Evolutionary conservation across 2,113 vertebrate species (phyloP).

Genomic region (Andinoacara biseriatus): DNA sequence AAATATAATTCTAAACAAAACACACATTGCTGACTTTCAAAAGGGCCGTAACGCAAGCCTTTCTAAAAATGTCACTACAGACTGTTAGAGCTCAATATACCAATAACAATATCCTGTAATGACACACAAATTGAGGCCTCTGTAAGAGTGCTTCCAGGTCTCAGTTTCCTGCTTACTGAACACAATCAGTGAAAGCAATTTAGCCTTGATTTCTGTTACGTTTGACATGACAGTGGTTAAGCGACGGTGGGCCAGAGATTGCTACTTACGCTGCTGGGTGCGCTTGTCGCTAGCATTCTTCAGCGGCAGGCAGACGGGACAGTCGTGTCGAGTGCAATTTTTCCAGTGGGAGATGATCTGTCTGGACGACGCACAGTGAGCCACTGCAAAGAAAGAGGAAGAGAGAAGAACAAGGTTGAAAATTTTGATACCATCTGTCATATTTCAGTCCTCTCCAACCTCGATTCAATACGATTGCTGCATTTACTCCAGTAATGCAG

Average conservation of each 20-base stretch:
- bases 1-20: neutral
- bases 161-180: neutral
- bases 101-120: neutral
- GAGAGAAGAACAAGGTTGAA: neutral
- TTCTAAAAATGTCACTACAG: neutral
- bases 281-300: conserved; percentile 84
- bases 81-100: neutral
- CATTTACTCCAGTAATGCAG: neutral
- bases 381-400: conserved; percentile 82
- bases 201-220: neutral
- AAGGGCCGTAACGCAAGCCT: neutral
- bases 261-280: conserved; percentile 79
- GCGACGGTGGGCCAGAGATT: neutral
- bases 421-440: neutral
- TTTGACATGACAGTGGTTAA: neutral
- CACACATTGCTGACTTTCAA: neutral
- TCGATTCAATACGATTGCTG: neutral
- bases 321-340: conserved; percentile 83
- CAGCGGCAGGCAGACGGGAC: conserved; percentile 82
- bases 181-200: neutral
- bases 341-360: conserved; percentile 98
- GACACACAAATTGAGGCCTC: neutral
- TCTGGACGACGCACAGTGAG: conserved; percentile 98
- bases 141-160: neutral
- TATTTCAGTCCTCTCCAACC: neutral